Base-by-base conservation (phyloP, 2,888 invertebrate species). In the Caenorhabditis virilis region DNA sequence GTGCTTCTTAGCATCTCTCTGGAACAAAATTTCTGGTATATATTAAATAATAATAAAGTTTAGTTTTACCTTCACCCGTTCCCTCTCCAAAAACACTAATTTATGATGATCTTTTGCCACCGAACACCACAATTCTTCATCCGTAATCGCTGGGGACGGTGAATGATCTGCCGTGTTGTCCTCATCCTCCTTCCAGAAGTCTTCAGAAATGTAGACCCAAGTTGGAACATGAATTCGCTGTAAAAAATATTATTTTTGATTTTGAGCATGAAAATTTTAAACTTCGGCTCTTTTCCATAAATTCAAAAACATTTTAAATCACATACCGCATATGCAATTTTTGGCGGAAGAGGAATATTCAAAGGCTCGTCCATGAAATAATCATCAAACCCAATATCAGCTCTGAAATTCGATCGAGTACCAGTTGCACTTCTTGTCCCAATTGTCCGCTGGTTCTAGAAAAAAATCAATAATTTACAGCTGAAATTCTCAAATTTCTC, bases 71-170 rank as follows among this genome's bases (percentile, higher is more conserved):
- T 55, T 36, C 15, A 53, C 36, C 16, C 52, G 26, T 15, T 58
- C 49, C n/a, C 58, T 38, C 35, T 63, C 63, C 6, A 48, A 25
- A 39, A 50, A 50, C 50, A 52, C 50, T 27, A 58, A 18, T 39
- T 25, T 51, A 20, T 63, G 63, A 58, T 63, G 63, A 23, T 49
- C 25, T 23, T 45, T 38, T 13, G 62, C 62, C n/a, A 57, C 56
- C 13, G 56, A 13, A 16, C 35, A 4, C 20, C 39, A 22, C 22
- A 39, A 23, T 9, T 9, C 30, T 30, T 30, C 13, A 36, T 11
- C 36, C 5, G 9, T 13, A 15, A n/a, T 36, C 5, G 36, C 9
- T 4, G 36, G 5, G n/a, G 36, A 36, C 36, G 36, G 11, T 15
- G 36, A 6, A 9, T 6, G 13, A 9, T 30, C 30, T 30, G 30